These are phyloP conservation scores for Tetraodon nigroviridis DNA, from an alignment of 2,113 vertebrate genomes.

Conservation along the genomic window DNA sequence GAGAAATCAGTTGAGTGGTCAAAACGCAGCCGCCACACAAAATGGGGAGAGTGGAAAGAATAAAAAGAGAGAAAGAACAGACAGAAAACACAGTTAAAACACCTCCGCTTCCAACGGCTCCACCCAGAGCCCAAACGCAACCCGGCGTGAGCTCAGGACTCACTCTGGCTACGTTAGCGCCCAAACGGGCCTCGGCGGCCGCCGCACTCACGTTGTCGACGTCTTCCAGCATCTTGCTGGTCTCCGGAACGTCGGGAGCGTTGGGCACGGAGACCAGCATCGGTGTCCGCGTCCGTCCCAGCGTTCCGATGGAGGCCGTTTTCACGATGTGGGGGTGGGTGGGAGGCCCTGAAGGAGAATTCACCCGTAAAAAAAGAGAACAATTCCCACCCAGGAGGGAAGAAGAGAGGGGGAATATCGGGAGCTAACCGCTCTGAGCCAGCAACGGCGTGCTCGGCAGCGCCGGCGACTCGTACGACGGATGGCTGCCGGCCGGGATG, in stretches of 20 bases:
- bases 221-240: slow-evolving; percentile 90
- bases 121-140: slow-evolving; percentile 48
- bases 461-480: slow-evolving; percentile 80
- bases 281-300: slow-evolving; percentile 89
- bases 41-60: slow-evolving; percentile 59
- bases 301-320: slow-evolving; percentile 92
- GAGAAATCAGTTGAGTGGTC: slow-evolving; percentile 25
- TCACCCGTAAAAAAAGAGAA: not conserved
- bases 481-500: slow-evolving; percentile 67
- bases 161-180: slow-evolving; percentile 2
- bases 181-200: too few relatives aligned
- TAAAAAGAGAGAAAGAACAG: slow-evolving; percentile 66
- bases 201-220: slow-evolving; percentile 87
- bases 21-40: slow-evolving; percentile 52
- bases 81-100: slow-evolving; percentile 64
- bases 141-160: slow-evolving; percentile 46
- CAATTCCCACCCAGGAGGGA: not conserved
- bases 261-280: slow-evolving; percentile 91
- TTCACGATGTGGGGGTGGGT: slow-evolving; percentile 86
- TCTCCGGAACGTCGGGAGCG: slow-evolving; percentile 89
- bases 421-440: slow-evolving; percentile 82
- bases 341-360: slow-evolving; percentile 69
- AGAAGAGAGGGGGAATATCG: too few relatives aligned
- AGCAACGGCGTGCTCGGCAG: slow-evolving; percentile 90
- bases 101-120: slow-evolving; percentile 27